phyloP scores from a whole-genome alignment of 2,888 invertebrate species.

The Agrochola lychnidis region DNA sequence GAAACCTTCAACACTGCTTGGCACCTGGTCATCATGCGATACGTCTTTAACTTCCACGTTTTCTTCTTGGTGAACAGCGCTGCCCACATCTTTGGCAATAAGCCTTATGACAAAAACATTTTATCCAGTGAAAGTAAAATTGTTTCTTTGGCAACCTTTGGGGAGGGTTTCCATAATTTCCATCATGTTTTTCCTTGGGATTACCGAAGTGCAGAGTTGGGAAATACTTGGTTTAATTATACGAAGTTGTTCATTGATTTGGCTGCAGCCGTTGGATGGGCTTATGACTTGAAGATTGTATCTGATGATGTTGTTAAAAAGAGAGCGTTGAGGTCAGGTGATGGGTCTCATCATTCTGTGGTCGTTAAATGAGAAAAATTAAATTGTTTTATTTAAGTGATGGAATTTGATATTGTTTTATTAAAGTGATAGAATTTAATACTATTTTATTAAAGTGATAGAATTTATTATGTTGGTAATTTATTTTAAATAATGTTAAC shows the following conservation, averaged over 20 bases:
- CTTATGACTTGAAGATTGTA: conserved; percentile 77
- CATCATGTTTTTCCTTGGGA: conserved; percentile 80
- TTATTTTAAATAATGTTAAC: not conserved
- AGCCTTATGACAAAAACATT: conserved; percentile 83
- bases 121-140: conserved; percentile 67
- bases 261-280: conserved; percentile 78
- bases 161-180: conserved; percentile 80
- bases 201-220: conserved; percentile 75
- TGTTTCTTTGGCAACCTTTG: conserved; percentile 69
- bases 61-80: conserved; percentile 92
- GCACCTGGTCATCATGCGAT: conserved; percentile 87
- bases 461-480: not conserved
- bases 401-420: not conserved
- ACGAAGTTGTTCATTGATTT: conserved; percentile 78
- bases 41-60: conserved; percentile 89
- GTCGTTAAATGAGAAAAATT: not conserved
- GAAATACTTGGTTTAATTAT: conserved; percentile 67
- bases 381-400: not conserved
- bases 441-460: not conserved
- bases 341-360: conserved; percentile 55
- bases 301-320: conserved; percentile 61
- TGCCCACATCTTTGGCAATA: conserved; percentile 89
- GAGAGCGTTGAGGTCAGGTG: conserved; percentile 69
- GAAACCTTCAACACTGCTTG: conserved; percentile 84
- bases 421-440: not conserved